Conservation (phyloP, 2,113 vertebrate species). For the Dasyornis broadbenti region DNA sequence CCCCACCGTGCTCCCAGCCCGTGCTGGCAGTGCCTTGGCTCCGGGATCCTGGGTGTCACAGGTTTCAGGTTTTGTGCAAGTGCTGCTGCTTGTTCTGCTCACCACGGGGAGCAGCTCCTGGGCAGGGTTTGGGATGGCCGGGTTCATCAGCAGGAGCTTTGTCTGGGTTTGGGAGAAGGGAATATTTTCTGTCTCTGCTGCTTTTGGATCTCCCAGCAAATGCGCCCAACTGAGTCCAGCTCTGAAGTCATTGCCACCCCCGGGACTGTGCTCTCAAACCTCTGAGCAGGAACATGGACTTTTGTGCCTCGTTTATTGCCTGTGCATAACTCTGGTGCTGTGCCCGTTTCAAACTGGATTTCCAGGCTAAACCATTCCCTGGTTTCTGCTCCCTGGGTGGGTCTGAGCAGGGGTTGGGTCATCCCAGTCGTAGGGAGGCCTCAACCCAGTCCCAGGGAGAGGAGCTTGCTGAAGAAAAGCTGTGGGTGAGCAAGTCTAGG, state of each 20-base stretch:
- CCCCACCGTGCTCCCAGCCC: neutral
- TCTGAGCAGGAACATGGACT: neutral
- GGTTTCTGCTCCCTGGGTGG: neutral
- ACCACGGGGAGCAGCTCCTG: neutral
- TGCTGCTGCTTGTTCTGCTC: neutral
- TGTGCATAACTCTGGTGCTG: neutral
- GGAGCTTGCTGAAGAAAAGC: neutral
- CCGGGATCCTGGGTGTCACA: neutral
- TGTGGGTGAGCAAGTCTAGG: neutral
- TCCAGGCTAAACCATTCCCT: neutral
- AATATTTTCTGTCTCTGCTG: neutral
- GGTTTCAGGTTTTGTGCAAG: neutral
- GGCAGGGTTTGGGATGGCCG: neutral
- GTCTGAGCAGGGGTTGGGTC: neutral
- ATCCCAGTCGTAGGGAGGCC: fast-evolving
- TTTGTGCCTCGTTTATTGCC: neutral
- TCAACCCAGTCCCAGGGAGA: neutral
- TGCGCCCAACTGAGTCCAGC: neutral
- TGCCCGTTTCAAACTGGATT: neutral
- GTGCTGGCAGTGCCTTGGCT: neutral
- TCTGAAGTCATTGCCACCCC: neutral
- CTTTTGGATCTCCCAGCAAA: neutral
- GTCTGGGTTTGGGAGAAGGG: neutral
- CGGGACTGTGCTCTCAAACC: neutral
- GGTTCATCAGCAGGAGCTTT: neutral